Conservation (phyloP, 1,140 invertebrate species). For the Phenacoccus solenopsis region DNA sequence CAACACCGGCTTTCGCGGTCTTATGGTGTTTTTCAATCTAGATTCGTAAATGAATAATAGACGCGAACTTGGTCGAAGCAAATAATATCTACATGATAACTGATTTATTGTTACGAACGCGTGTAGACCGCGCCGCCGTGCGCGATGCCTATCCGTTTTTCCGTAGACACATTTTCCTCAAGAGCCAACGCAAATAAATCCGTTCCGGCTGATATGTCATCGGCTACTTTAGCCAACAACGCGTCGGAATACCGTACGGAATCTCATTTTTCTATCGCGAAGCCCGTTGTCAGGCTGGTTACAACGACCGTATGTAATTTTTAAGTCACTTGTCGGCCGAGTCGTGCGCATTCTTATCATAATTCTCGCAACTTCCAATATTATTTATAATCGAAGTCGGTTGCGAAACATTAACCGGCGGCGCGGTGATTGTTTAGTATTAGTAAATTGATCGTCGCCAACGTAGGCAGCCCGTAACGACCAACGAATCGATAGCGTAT, state of each 20-base stretch:
- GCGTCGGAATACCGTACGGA: neutral
- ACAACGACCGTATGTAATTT: neutral
- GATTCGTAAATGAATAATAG: neutral
- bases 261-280: constrained; percentile 1
- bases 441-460: neutral
- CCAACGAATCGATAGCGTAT: too few species aligned
- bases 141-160: neutral
- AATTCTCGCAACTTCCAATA: neutral
- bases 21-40: constrained; percentile 3
- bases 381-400: neutral
- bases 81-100: constrained; percentile 3
- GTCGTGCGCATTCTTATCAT: constrained; percentile 1
- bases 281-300: neutral
- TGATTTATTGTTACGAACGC: neutral
- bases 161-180: neutral
- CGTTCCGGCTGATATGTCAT: neutral
- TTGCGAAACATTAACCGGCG: neutral
- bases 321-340: neutral
- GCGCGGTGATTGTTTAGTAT: neutral
- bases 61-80: neutral
- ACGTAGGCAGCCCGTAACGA: too few species aligned
- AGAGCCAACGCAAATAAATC: neutral
- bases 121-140: neutral
- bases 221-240: neutral
- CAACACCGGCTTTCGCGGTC: neutral